Evolutionary conservation across 2,797 vertebrate genomes (phyloP).

Genomic region (Podarcis siculus): DNA sequence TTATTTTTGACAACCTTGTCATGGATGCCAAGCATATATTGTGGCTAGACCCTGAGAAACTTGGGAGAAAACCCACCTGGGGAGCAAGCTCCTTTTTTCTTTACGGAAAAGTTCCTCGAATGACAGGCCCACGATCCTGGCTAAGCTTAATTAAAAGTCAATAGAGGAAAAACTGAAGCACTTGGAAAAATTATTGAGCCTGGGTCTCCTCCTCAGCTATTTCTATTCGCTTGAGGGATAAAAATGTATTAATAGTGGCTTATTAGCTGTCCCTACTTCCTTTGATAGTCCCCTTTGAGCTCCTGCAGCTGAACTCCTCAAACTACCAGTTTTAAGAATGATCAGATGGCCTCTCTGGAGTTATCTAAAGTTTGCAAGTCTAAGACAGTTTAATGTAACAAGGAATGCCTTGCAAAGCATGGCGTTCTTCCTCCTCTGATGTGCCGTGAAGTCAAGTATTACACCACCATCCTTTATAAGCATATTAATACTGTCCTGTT

Average conservation of each 20-base stretch:
- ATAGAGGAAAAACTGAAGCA: conserved; percentile 75
- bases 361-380: background rate
- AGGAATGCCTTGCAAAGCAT: conserved; percentile 64
- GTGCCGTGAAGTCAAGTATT: conserved; percentile 53
- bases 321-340: conserved; percentile 60
- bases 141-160: conserved; percentile 82
- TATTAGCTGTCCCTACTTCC: conserved; percentile 51
- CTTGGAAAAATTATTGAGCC: conserved; percentile 71
- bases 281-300: conserved; percentile 70
- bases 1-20: conserved; percentile 85
- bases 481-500: background rate
- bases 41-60: conserved; percentile 76
- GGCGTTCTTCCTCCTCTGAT: conserved; percentile 54
- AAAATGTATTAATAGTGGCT: conserved; percentile 67
- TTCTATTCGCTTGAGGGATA: conserved; percentile 74
- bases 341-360: background rate
- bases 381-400: conserved; percentile 42
- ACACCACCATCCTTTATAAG: conserved; percentile 40
- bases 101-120: conserved; percentile 75
- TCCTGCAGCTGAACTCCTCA: conserved; percentile 60
- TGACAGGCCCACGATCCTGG: conserved; percentile 79
- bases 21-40: conserved; percentile 76
- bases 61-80: conserved; percentile 78
- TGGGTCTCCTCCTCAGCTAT: conserved; percentile 71
- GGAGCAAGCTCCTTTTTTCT: conserved; percentile 79